Conservation (phyloP, 92 coral and sea anemone species). For the Pocillopora grandis region DNA sequence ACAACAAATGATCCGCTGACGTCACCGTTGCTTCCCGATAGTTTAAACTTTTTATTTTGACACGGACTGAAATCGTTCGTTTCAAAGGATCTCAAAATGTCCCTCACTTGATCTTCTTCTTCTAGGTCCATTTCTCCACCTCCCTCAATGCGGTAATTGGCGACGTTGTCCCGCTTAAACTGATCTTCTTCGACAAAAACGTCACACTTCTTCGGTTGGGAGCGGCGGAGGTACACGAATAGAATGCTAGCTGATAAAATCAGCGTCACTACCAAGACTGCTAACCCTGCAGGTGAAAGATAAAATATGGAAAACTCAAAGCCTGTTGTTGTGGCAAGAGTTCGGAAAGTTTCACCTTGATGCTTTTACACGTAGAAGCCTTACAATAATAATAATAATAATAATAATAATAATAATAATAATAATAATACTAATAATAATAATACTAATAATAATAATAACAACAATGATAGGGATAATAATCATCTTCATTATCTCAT, state of each 20-base stretch:
- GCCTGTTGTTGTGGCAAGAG: background rate
- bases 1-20: slow-evolving; percentile 25
- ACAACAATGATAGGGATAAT: too few relatives aligned
- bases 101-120: slow-evolving; percentile 50
- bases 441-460: too few relatives aligned
- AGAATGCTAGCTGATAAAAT: slow-evolving; percentile 62
- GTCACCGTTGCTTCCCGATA: slow-evolving; percentile 34
- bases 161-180: slow-evolving; percentile 82
- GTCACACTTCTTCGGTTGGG: slow-evolving; percentile 52
- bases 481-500: too few relatives aligned
- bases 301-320: background rate
- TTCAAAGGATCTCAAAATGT: slow-evolving; percentile 57
- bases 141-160: slow-evolving; percentile 82
- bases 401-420: background rate
- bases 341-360: background rate
- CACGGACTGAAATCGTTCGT: slow-evolving; percentile 32
- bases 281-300: slow-evolving; percentile 49
- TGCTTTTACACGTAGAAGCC: too few relatives aligned
- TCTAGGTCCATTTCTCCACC: slow-evolving; percentile 81
- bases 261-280: slow-evolving; percentile 63
- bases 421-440: background rate
- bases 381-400: background rate
- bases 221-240: slow-evolving; percentile 63
- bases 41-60: slow-evolving; percentile 16
- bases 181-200: slow-evolving; percentile 58